A percentile compares a stretch with the other conserved stretches of the same genome.
phyloP scores from a whole-genome alignment of 2,888 invertebrate genomes.

The Uloborus plumipes region DNA sequence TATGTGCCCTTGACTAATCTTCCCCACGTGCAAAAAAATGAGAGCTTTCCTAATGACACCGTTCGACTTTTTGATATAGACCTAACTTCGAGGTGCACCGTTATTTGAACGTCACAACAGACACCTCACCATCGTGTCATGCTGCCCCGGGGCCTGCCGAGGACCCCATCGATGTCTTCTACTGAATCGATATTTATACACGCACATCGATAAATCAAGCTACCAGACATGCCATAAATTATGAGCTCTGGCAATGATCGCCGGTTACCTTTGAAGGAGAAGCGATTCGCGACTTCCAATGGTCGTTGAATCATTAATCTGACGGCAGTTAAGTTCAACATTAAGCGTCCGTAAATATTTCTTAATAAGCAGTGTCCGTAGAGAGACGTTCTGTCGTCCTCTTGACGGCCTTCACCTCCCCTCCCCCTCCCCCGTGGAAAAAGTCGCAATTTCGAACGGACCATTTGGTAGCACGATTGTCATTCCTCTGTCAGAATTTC shows the following conservation, averaged over 20 bases:
- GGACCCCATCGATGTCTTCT: background rate
- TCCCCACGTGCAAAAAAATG: no score
- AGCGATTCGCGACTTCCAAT: no score
- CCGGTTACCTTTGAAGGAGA: background rate
- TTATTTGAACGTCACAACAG: background rate
- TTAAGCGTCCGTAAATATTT: slow-evolving; percentile 32
- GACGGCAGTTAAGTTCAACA: slow-evolving; percentile 42
- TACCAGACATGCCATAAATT: slow-evolving; percentile 27
- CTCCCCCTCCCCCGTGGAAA: background rate
- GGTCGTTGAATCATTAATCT: slow-evolving; percentile 49
- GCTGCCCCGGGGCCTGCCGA: background rate
- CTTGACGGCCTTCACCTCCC: background rate
- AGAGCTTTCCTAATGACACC: no score
- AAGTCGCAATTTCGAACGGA: slow-evolving; percentile 23
- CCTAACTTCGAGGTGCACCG: no score
- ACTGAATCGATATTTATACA: background rate
- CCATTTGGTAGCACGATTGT: slow-evolving; percentile 7
- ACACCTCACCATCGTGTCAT: slow-evolving; percentile 2
- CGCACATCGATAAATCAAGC: slow-evolving; percentile 37
- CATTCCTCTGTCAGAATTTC: no score
- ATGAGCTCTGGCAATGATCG: slow-evolving; percentile 10
- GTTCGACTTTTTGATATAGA: no score
- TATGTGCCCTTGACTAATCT: no score
- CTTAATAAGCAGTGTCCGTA: slow-evolving; percentile 47
- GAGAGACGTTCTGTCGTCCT: slow-evolving; percentile 19